A percentile compares a stretch with the other conserved stretches of the same genome.
Evolutionary conservation across 2,113 vertebrate species (phyloP).

Genomic region (Taxidea taxus): DNA sequence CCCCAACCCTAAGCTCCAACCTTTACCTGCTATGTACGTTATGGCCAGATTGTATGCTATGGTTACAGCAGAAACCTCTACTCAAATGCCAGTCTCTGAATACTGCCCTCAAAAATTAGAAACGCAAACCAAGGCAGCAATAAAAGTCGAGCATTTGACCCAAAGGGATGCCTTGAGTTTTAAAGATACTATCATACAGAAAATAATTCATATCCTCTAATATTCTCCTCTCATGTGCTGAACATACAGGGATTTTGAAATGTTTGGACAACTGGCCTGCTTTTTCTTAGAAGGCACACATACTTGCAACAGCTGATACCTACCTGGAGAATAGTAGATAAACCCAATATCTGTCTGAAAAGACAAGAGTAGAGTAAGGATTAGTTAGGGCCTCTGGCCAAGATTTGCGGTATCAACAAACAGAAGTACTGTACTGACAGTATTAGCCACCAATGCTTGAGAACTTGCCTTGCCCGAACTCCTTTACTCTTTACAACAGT

Average conservation of each 20-base stretch:
- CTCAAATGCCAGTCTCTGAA: background rate
- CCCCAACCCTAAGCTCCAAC: background rate
- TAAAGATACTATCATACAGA: slow-evolving; percentile 29
- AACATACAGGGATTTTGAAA: background rate
- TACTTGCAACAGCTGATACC: background rate
- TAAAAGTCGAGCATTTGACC: background rate
- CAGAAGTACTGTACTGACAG: background rate
- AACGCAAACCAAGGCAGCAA: background rate
- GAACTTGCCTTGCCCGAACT: background rate
- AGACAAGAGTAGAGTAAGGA: slow-evolving; percentile 5
- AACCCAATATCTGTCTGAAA: slow-evolving; percentile 79
- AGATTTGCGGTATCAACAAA: background rate
- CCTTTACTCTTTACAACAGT: background rate
- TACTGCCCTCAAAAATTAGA: slow-evolving; percentile 13
- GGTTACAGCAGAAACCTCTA: background rate
- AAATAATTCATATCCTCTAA: background rate
- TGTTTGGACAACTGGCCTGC: background rate
- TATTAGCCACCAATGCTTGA: background rate
- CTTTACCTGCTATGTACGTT: background rate
- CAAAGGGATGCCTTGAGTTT: background rate
- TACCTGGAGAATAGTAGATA: slow-evolving; percentile 79
- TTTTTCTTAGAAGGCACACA: background rate
- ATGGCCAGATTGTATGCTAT: background rate
- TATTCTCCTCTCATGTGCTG: background rate
- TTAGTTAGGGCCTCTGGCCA: background rate